phyloP scores from a whole-genome alignment of 2,888 invertebrate genomes.

The Sycophila texana region DNA sequence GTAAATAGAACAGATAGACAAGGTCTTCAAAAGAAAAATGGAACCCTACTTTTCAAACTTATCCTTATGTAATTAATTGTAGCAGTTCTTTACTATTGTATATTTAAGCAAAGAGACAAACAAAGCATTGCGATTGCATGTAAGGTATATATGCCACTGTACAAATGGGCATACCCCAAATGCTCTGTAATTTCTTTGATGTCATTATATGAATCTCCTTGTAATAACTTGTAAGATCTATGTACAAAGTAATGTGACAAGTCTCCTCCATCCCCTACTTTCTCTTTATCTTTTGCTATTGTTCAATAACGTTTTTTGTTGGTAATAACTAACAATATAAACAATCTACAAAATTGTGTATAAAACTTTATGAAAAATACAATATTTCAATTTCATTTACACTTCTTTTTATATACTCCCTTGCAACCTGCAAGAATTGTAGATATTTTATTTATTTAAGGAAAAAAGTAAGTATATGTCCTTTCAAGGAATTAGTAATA shows the following conservation, averaged over 20 bases:
- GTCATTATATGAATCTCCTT: constrained; percentile 37
- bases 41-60: constrained; percentile 5
- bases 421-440: not conserved
- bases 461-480: not conserved
- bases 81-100: constrained; percentile 15
- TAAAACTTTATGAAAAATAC: constrained; percentile 38
- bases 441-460: not conserved
- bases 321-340: constrained; percentile 42
- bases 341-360: constrained; percentile 32
- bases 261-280: constrained; percentile 28
- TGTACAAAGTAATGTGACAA: constrained; percentile 44
- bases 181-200: constrained; percentile 1
- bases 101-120: constrained; percentile 1
- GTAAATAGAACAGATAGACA: constrained; percentile 11
- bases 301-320: constrained; percentile 34
- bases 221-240: constrained; percentile 29
- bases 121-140: constrained; percentile 24
- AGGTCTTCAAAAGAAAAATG: not conserved
- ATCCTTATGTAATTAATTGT: constrained; percentile 22
- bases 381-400: constrained; percentile 41
- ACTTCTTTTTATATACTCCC: constrained; percentile 20
- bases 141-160: constrained; percentile 25
- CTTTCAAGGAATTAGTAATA: no score
- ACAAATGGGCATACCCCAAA: not conserved
- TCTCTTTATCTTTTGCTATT: constrained; percentile 39